Evolutionary conservation across 2,888 invertebrate genomes (phyloP), one percentile per base, ranked within the genome.

Genomic region (Himalopsyche japonica): DNA sequence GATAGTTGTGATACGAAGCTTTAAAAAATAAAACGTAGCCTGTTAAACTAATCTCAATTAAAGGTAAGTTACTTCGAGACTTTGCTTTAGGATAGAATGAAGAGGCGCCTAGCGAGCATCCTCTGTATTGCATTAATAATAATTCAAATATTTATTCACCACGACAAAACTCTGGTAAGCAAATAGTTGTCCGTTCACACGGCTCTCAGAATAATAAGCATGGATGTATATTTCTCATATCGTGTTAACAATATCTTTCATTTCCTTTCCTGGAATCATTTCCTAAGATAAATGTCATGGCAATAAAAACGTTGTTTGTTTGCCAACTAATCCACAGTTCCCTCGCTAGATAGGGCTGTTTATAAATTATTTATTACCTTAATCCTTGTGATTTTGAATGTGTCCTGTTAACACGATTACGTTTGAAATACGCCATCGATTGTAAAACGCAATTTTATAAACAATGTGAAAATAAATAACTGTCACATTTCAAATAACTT

Each of bases 91-190:
- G 43, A 43, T 43, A 15, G 43, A 43, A 15, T 8, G 8, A 4
- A 0, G 43, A 81, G 81, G 81, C 81, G 81, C 81, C 81, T 57
- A 76, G 81, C 81, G 37, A 15, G 43, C 81, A 81, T 76, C 81
- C 81, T 81, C 80, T 81, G 76, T 34, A 70, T 76, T 81, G 24
- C 49, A 81, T 76, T 81, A 57, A 57, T 82, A 79, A 84, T 82
- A 82, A 82, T 82, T 85, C 85, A 82, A 85, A 85, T 85, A 85
- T 85, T 85, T 85, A 85, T 85, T 82, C 84, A 76, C 80, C 47
- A 82, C 84, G 80, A 80, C 79, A 78, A 85, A 82, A 82, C 70
- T 80, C 32, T 77, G 37, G 77, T 47, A 37, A 77, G 82, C 43
- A 85, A 85, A 85, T 82, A 85, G 20, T 30, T 15, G 30, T 43